A percentile compares a stretch with the other conserved stretches of the same genome.
Evolutionary conservation across 2,888 invertebrate genomes (phyloP).

Genomic region (Protophormia terraenovae): DNA sequence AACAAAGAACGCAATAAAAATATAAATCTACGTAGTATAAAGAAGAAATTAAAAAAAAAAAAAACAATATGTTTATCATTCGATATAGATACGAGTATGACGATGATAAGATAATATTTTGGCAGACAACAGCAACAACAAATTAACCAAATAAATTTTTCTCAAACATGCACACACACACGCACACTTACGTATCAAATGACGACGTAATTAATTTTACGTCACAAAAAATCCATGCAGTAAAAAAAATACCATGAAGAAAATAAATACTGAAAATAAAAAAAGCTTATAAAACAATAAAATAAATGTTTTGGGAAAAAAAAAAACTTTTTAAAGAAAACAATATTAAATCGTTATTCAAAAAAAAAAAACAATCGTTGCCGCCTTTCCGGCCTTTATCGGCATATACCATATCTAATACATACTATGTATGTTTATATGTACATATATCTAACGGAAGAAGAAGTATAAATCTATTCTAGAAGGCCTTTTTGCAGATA

Average conservation of each 20-base stretch:
- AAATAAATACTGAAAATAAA: not conserved
- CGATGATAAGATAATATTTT: slow-evolving; percentile 55
- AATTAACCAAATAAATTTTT: not conserved
- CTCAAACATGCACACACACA: not conserved
- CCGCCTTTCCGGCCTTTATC: not conserved
- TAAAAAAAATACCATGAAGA: not conserved
- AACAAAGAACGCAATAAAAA: slow-evolving; percentile 57
- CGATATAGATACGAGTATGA: slow-evolving; percentile 6
- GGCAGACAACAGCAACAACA: slow-evolving; percentile 21
- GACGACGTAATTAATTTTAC: slow-evolving; percentile 32
- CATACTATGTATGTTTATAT: not conserved
- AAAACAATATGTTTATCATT: slow-evolving; percentile 49
- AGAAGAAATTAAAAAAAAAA: not conserved
- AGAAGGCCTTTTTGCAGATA: too few relatives aligned
- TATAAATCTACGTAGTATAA: not conserved
- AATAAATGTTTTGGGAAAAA: not conserved
- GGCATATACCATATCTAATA: not conserved
- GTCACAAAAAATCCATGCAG: slow-evolving; percentile 22
- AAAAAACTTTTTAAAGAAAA: not conserved
- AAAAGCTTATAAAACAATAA: not conserved
- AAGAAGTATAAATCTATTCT: too few relatives aligned
- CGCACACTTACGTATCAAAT: slow-evolving; percentile 7
- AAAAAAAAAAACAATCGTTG: not conserved
- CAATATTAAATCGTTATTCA: not conserved
- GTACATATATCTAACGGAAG: too few relatives aligned